Percentiles rank a stretch among this genome's conserved stretches.
Evolutionary conservation across 2,113 vertebrate species (phyloP).

Genomic region (Stigmatopora argus): DNA sequence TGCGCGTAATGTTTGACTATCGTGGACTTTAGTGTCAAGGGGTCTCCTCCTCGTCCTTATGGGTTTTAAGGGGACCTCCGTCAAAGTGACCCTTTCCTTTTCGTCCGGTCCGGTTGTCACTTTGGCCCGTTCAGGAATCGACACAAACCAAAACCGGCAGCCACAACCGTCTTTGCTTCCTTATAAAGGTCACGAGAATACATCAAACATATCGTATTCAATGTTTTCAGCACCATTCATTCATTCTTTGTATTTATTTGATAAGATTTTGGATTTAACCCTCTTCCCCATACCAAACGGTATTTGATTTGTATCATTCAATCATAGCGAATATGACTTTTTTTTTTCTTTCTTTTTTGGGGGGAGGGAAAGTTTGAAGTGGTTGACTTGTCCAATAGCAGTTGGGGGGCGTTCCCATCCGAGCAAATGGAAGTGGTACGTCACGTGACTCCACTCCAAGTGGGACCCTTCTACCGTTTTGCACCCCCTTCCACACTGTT

Average conservation of each 20-base stretch:
- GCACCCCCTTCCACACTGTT: conserved; percentile 56
- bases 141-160: conserved; percentile 12
- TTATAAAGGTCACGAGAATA: not conserved
- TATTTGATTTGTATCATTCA: conserved; percentile 71
- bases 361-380: conserved; percentile 26
- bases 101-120: conserved; percentile 38
- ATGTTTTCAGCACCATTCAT: conserved; percentile 51
- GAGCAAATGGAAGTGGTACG: conserved; percentile 18
- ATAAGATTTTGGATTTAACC: conserved; percentile 44
- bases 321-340: conserved; percentile 63
- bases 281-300: conserved; percentile 17
- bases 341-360: conserved; percentile 10
- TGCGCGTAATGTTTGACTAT: too few relatives aligned
- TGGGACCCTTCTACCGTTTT: conserved; percentile 12
- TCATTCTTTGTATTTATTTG: conserved; percentile 75
- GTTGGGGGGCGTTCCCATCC: conserved; percentile 36
- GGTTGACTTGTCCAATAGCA: conserved; percentile 21
- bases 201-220: not conserved
- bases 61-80: conserved; percentile 43
- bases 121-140: conserved; percentile 62
- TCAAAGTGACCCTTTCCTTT: conserved; percentile 51
- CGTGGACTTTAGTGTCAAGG: conserved; percentile 25
- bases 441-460: conserved; percentile 28
- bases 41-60: not conserved
- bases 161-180: not conserved